A percentile compares a stretch with the other conserved stretches of the same genome.
Evolutionary conservation across 2,797 vertebrate species (phyloP).

Genomic region (Sylvia borin): DNA sequence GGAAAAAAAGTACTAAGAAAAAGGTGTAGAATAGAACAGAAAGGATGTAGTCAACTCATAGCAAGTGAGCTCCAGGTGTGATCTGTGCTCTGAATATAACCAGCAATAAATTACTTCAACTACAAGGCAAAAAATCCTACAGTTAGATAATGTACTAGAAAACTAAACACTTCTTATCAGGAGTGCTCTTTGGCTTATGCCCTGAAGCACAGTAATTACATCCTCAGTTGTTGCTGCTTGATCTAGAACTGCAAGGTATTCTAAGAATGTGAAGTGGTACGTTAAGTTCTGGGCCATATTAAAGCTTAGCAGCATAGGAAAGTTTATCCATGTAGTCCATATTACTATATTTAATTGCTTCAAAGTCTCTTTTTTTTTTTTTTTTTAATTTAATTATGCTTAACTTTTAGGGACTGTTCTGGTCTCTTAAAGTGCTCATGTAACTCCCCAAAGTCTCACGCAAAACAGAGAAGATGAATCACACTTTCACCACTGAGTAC

Average conservation of each 20-base stretch:
- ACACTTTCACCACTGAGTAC: background rate
- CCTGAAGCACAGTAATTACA: background rate
- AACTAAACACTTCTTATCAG: background rate
- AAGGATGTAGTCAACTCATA: background rate
- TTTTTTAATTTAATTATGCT: background rate
- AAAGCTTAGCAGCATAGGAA: background rate
- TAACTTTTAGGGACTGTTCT: background rate
- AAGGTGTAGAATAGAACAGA: background rate
- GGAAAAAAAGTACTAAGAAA: background rate
- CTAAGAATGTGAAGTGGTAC: background rate
- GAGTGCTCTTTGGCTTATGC: background rate
- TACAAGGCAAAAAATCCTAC: background rate
- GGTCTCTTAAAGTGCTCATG: background rate
- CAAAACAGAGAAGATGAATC: background rate
- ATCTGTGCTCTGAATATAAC: fast-evolving
- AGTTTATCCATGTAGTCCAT: background rate
- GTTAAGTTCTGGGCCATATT: background rate
- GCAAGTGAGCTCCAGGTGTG: fast-evolving
- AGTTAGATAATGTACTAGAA: background rate
- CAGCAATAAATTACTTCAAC: background rate
- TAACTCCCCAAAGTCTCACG: background rate
- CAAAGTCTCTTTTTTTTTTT: background rate
- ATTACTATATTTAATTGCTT: background rate
- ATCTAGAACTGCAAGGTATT: background rate
- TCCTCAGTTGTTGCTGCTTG: background rate